Percentiles rank a stretch among this genome's conserved stretches.
Evolutionary conservation across 2,888 invertebrate genomes (phyloP).

Genomic region (Eilema depressum): DNA sequence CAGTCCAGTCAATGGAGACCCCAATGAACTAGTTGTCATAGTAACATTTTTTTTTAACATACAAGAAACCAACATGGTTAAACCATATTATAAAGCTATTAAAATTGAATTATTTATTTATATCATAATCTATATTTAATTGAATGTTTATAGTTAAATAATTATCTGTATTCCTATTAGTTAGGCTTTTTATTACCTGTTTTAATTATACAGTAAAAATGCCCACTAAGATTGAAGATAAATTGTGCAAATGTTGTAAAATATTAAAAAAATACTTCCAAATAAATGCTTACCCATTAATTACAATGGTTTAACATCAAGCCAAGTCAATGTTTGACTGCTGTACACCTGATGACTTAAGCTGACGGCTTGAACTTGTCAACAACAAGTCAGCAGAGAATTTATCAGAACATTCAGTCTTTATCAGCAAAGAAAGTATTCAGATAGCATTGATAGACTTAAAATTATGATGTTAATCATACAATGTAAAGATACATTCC

Average conservation of each 20-base stretch:
- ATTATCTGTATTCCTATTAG: background rate
- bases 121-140: slow-evolving; percentile 1
- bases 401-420: slow-evolving; percentile 34
- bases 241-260: background rate
- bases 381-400: slow-evolving; percentile 6
- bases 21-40: too few species aligned
- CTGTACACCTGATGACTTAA: background rate
- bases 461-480: slow-evolving; percentile 23
- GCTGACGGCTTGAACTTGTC: background rate
- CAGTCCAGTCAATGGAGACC: too few species aligned
- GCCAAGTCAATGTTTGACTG: background rate
- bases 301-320: background rate
- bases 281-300: background rate
- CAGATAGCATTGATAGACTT: slow-evolving; percentile 11
- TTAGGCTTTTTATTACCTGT: background rate
- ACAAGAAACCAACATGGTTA: background rate
- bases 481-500: slow-evolving; percentile 13
- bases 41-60: too few species aligned
- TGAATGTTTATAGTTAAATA: background rate
- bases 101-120: background rate
- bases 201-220: background rate
- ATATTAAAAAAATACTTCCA: background rate
- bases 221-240: background rate
- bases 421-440: slow-evolving; percentile 41
- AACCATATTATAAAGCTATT: background rate